Evolutionary conservation across 1,140 invertebrate species (phyloP).

Genomic region (Achroia grisella): DNA sequence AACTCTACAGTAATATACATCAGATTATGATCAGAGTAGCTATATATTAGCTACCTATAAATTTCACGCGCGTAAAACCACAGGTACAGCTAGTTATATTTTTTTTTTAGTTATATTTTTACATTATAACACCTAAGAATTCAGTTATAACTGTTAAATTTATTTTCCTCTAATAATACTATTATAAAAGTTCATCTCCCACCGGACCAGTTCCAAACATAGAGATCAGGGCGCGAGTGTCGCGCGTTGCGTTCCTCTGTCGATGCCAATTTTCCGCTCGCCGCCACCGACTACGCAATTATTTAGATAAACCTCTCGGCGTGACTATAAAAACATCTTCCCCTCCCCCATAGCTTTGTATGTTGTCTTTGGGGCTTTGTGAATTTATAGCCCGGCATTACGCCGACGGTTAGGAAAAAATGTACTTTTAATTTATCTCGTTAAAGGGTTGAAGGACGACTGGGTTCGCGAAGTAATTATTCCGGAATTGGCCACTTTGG

Average conservation of each 20-base stretch:
- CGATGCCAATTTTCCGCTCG: slow-evolving; percentile 70
- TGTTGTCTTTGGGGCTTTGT: slow-evolving; percentile 70
- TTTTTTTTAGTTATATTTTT: no score
- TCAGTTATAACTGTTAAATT: no score
- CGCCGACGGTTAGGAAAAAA: slow-evolving; percentile 67
- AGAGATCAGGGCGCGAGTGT: slow-evolving; percentile 5
- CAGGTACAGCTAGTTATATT: no score
- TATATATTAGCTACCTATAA: no score
- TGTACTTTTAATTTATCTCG: slow-evolving; percentile 74
- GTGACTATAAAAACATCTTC: slow-evolving; percentile 71
- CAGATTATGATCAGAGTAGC: no score
- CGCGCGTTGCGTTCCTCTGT: slow-evolving; percentile 27
- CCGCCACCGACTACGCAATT: slow-evolving; percentile 70
- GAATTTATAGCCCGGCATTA: slow-evolving; percentile 68
- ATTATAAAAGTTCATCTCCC: not conserved
- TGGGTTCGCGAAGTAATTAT: slow-evolving; percentile 69
- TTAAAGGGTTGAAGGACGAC: slow-evolving; percentile 71
- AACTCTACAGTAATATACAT: no score
- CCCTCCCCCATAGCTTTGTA: slow-evolving; percentile 50
- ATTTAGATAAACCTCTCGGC: slow-evolving; percentile 72
- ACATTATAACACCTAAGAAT: no score
- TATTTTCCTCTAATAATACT: no score
- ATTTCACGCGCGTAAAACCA: no score
- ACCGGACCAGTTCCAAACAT: not conserved
- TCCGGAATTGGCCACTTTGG: slow-evolving; percentile 70